phyloP scores from a whole-genome alignment of 2,113 vertebrate species.

The Microcebus griseorufus region DNA sequence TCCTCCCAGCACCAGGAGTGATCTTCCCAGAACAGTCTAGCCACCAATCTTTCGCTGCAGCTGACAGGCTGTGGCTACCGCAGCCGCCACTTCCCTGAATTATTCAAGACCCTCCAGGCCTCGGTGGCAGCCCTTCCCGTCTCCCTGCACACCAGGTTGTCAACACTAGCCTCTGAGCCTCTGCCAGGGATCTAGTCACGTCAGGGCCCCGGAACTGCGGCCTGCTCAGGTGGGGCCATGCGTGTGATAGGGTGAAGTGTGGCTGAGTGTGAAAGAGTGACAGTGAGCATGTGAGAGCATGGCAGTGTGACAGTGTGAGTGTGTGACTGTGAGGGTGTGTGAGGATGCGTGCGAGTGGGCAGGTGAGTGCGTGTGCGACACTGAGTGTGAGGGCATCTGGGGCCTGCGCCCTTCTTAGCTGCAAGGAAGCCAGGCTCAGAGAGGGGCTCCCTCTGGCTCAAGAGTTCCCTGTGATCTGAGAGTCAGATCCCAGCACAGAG shows the following conservation, averaged over 20 bases:
- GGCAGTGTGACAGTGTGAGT: not conserved
- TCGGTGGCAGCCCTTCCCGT: constrained; percentile 72
- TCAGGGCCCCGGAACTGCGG: not conserved
- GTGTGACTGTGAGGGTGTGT: not conserved
- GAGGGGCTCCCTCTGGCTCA: not conserved
- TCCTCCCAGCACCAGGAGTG: not conserved
- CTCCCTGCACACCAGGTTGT: constrained; percentile 69
- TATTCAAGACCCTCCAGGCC: constrained; percentile 88
- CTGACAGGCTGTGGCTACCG: constrained; percentile 88
- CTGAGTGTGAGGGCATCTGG: not conserved
- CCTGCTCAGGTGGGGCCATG: not conserved
- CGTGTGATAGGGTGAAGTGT: not conserved
- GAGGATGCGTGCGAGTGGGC: not conserved
- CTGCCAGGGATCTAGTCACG: constrained; percentile 27
- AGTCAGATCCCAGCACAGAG: not conserved
- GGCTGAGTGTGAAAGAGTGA: not conserved
- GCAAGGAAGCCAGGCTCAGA: not conserved
- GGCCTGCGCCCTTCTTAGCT: not conserved
- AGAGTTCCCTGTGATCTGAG: not conserved
- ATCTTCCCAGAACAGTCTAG: constrained; percentile 56
- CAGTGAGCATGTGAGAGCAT: not conserved
- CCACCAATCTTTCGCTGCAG: constrained; percentile 67
- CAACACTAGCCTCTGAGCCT: not conserved
- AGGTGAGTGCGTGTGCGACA: not conserved
- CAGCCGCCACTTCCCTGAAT: constrained; percentile 89